Conservation (phyloP, 2,113 vertebrate species). For the Xyliphius kryptos region DNA sequence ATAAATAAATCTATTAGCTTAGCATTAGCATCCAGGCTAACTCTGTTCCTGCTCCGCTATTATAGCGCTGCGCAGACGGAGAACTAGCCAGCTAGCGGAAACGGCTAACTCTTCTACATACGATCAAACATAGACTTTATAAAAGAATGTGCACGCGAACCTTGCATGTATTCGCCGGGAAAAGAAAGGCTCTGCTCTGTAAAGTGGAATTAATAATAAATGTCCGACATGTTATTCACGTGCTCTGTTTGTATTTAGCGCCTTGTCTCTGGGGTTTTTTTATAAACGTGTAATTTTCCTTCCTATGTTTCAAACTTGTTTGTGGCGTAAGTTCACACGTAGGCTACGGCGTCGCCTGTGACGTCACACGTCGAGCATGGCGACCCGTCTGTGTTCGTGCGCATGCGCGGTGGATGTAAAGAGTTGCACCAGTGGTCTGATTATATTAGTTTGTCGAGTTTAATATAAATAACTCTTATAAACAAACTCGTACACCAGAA, state of each 20-base stretch:
- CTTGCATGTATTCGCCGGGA: constrained; percentile 48
- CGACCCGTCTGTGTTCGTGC: no score
- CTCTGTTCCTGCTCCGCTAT: not conserved
- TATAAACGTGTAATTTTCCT: constrained; percentile 62
- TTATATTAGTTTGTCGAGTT: no score
- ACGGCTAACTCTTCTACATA: constrained; percentile 43
- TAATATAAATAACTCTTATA: no score
- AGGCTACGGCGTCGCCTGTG: constrained; percentile 23
- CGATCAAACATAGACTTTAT: constrained; percentile 28
- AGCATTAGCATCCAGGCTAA: constrained; percentile 28
- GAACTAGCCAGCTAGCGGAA: constrained; percentile 28
- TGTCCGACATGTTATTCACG: constrained; percentile 63
- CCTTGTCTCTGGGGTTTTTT: constrained; percentile 61
- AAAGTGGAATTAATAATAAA: constrained; percentile 45
- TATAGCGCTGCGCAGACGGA: constrained; percentile 38
- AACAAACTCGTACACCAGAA: no score
- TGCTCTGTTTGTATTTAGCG: constrained; percentile 71
- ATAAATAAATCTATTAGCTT: not conserved
- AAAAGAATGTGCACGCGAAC: constrained; percentile 50
- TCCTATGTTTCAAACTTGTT: constrained; percentile 55
- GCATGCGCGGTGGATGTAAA: no score
- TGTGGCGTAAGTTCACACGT: constrained; percentile 40
- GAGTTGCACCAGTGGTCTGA: no score
- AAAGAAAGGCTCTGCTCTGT: constrained; percentile 31
- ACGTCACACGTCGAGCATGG: no score